These are phyloP conservation scores for Bombus confusus DNA, from an alignment of 1,140 invertebrate genomes.

Conservation along the genomic window DNA sequence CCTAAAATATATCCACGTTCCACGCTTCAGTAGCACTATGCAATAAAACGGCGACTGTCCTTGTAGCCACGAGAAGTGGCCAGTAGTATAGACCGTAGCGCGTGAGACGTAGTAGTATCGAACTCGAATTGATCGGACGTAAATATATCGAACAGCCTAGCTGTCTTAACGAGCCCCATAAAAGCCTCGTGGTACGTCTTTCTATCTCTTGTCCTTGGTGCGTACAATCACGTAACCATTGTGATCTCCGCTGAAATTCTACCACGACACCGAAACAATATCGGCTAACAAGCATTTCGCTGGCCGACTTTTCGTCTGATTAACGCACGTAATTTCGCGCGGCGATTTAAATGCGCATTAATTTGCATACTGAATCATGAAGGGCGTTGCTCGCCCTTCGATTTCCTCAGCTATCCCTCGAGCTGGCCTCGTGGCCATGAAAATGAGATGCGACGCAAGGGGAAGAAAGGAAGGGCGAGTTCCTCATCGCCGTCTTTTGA, in stretches of 20 bases:
- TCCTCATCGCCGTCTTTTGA: background rate
- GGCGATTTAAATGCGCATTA: slow-evolving; percentile 19
- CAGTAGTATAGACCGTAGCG: slow-evolving; percentile 13
- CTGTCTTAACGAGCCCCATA: slow-evolving; percentile 19
- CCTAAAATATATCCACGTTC: background rate
- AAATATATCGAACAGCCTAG: background rate
- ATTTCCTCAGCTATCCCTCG: background rate
- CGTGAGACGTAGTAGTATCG: slow-evolving; percentile 2
- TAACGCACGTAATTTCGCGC: slow-evolving; percentile 17
- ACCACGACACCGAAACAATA: slow-evolving; percentile 3
- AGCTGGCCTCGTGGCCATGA: background rate
- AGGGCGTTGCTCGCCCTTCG: background rate
- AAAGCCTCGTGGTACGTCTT: background rate
- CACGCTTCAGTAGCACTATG: too few species aligned
- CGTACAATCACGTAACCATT: background rate
- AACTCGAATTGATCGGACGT: background rate
- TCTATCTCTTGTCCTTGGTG: background rate
- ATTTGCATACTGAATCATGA: slow-evolving; percentile 23
- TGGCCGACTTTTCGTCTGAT: slow-evolving; percentile 18
- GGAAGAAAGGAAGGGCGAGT: too few species aligned
- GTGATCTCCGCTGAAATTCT: background rate
- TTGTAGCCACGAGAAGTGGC: background rate
- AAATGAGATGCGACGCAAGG: background rate
- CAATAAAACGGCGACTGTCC: background rate
- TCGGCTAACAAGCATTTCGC: background rate